Conservation (phyloP, 64 coral and sea anemone species). For the Exaiptasia diaphana region DNA sequence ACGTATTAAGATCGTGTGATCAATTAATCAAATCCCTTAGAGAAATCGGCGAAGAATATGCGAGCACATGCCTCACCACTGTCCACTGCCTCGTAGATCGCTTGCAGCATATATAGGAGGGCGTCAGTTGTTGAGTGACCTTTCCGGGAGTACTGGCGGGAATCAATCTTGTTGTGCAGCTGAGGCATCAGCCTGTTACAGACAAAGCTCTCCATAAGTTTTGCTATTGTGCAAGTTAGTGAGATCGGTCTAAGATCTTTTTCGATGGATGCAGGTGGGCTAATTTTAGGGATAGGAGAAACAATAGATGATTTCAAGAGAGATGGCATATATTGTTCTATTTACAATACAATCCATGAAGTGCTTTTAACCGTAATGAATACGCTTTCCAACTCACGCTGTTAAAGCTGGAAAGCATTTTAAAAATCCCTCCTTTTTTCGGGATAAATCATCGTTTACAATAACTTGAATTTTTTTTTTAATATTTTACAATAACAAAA, state of each 20-base stretch:
- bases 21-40: background rate
- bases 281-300: slow-evolving; percentile 12
- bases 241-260: slow-evolving; percentile 19
- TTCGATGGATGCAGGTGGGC: background rate
- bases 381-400: too few relatives aligned
- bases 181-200: slow-evolving; percentile 6
- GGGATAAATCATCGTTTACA: too few relatives aligned
- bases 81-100: background rate
- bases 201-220: slow-evolving; percentile 24
- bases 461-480: too few relatives aligned
- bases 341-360: too few relatives aligned
- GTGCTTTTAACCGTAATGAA: too few relatives aligned
- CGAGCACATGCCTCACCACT: background rate
- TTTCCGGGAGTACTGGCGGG: background rate
- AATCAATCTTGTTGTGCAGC: slow-evolving; percentile 28
- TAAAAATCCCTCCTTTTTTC: too few relatives aligned
- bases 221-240: slow-evolving; percentile 7
- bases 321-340: background rate
- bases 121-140: slow-evolving; percentile 29
- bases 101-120: background rate
- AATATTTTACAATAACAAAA: too few relatives aligned
- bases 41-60: too few relatives aligned
- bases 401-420: too few relatives aligned
- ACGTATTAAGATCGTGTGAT: background rate
- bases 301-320: background rate